Base-by-base conservation (phyloP, 1,140 invertebrate genomes). In the Rhyzopertha dominica region DNA sequence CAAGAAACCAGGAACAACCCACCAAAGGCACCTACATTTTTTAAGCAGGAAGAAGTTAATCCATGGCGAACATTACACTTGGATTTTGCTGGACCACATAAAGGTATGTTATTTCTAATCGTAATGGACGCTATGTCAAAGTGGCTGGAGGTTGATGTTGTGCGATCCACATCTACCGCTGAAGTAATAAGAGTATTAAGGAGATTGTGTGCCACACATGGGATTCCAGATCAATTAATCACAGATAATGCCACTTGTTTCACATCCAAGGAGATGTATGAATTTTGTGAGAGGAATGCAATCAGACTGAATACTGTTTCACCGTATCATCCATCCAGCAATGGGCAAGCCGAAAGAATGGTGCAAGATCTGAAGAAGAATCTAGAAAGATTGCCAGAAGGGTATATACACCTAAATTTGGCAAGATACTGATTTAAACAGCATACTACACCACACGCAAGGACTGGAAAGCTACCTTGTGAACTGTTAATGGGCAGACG, bases 61-160 rank as follows among this genome's bases (percentile, higher is more conserved):
- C 67, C 63, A 5, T 73, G 67, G 59, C 42, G 64, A 14, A 34
- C 60, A 25, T 22, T 67, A 1, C 65, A 67, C 43, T 48, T 55
- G n/a, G 59, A 65, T 52, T 62, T 63, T 43, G 53, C 60, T 19
- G 63, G 61, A 12, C 59, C 58, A 14, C 60, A 62, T 36, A 29
- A 47, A 16, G 43, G 44, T 26, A 47, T 57, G 31, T 46, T 41
- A 14, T 54, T 54, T 41, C 43, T 61, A 7, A 40, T 61, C 10
- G 8, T 63, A 1, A 34, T 52, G 12, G 61, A 62, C 49, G 49
- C 54, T 19, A 50, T 52, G 35, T 62, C 62, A 23, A 62, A 61
- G 40, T 62, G 64, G 62, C 45, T 49, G 18, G 58, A 56, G 51
- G 39, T 64, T 13, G 16, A 28, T 22, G 24, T 46, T 18, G 44